phyloP scores from a whole-genome alignment of 2,797 vertebrate species.

The Phoebastria nigripes region DNA sequence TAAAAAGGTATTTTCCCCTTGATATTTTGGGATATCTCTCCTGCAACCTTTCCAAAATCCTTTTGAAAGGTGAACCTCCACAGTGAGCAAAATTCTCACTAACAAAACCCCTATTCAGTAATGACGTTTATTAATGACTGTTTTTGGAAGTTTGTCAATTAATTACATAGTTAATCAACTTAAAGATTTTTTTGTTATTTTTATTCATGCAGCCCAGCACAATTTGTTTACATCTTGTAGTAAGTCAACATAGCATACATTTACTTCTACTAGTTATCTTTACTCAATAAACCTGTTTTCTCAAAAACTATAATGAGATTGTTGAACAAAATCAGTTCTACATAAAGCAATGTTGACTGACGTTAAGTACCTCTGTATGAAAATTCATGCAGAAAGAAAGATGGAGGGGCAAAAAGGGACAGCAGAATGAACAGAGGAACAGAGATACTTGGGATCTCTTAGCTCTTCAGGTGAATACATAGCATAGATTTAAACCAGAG shows the following conservation, averaged over 20 bases:
- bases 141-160: not conserved
- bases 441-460: not conserved
- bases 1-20: not conserved
- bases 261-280: not conserved
- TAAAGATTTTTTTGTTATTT: not conserved
- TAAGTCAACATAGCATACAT: not conserved
- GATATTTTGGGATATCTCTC: not conserved
- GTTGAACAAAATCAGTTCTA: not conserved
- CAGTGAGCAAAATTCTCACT: not conserved
- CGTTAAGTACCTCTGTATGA: not conserved
- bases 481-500: not conserved
- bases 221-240: not conserved
- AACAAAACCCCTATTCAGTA: not conserved
- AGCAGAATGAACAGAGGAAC: not conserved
- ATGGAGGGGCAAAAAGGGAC: not conserved
- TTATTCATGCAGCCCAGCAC: not conserved
- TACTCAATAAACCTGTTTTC: not conserved
- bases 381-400: not conserved
- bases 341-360: not conserved
- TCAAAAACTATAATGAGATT: not conserved
- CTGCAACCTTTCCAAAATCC: not conserved
- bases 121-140: not conserved
- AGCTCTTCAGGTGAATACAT: not conserved
- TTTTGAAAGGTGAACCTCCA: not conserved
- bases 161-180: not conserved